These are phyloP conservation scores for Chaetura pelagica DNA, from an alignment of 2,113 vertebrate genomes.

Conservation along the genomic window DNA sequence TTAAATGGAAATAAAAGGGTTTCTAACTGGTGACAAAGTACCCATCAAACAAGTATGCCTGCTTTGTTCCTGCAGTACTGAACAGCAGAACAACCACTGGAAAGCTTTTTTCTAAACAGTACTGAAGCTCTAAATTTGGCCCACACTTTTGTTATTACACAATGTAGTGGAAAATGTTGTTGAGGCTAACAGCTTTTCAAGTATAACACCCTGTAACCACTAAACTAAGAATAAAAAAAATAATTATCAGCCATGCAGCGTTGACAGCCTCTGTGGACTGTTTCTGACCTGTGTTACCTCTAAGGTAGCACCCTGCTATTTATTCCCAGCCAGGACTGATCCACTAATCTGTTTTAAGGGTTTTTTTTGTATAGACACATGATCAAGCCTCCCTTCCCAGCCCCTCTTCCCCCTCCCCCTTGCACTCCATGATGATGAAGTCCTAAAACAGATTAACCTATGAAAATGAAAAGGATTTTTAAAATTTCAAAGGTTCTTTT, in stretches of 20 bases:
- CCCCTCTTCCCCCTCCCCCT: background rate
- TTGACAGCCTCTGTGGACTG: background rate
- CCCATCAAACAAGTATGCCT: background rate
- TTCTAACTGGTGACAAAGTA: conserved; percentile 8
- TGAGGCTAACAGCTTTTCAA: conserved; percentile 30
- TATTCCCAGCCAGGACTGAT: background rate
- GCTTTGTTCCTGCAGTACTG: background rate
- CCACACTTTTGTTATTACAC: conserved; percentile 3
- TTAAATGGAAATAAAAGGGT: conserved; percentile 9
- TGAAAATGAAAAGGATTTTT: background rate
- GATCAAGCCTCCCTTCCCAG: background rate
- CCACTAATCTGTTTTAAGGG: background rate
- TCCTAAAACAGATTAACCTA: background rate
- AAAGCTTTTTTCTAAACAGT: conserved; percentile 12
- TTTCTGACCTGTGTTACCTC: conserved; percentile 6
- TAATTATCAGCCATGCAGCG: background rate
- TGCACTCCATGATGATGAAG: background rate
- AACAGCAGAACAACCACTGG: conserved; percentile 2
- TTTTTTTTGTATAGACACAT: background rate
- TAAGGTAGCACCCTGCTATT: background rate
- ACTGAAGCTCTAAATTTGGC: conserved; percentile 27
- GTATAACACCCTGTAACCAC: background rate
- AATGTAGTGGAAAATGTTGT: background rate
- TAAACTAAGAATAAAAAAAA: conserved; percentile 26
- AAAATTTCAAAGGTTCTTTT: background rate